A percentile compares a stretch with the other conserved stretches of the same genome.
phyloP scores from a whole-genome alignment of 1,140 invertebrate genomes.

The Phymastichus coffea region DNA sequence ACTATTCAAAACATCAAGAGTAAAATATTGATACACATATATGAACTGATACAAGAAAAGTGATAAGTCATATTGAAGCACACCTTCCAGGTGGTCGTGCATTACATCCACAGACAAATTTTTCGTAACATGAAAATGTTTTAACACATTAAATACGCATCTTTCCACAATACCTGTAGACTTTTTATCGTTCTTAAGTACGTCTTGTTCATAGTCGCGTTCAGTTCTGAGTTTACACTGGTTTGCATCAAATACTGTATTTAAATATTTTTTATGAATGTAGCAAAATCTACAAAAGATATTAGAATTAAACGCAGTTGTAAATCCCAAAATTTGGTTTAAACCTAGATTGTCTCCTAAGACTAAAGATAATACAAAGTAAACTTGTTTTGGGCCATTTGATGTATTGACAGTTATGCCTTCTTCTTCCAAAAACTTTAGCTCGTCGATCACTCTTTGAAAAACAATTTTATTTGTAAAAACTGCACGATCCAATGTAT shows the following conservation, averaged over 20 bases:
- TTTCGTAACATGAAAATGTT: conserved; percentile 33
- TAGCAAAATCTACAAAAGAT: conserved; percentile 37
- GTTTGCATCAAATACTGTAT: conserved; percentile 24
- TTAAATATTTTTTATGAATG: conserved; percentile 19
- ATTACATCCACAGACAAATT: conserved; percentile 35
- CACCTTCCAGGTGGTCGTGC: conserved; percentile 38
- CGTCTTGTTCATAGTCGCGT: background rate
- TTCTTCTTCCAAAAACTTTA: conserved; percentile 29
- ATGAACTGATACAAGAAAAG: too few relatives aligned
- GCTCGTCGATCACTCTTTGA: conserved; percentile 31
- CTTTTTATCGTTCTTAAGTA: background rate
- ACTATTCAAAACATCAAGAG: too few relatives aligned
- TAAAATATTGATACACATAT: too few relatives aligned
- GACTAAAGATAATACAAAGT: conserved; percentile 33
- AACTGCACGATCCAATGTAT: too few relatives aligned
- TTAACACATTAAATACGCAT: conserved; percentile 14
- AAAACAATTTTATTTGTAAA: conserved; percentile 32
- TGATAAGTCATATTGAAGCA: too few relatives aligned
- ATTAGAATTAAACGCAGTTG: conserved; percentile 34
- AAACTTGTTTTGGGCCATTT: conserved; percentile 18
- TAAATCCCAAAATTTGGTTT: conserved; percentile 36
- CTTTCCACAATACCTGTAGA: background rate
- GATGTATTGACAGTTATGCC: conserved; percentile 29
- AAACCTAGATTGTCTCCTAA: conserved; percentile 42
- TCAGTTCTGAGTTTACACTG: conserved; percentile 25